Conservation (phyloP, 2,113 vertebrate species). For the Rhombomys opimus region DNA sequence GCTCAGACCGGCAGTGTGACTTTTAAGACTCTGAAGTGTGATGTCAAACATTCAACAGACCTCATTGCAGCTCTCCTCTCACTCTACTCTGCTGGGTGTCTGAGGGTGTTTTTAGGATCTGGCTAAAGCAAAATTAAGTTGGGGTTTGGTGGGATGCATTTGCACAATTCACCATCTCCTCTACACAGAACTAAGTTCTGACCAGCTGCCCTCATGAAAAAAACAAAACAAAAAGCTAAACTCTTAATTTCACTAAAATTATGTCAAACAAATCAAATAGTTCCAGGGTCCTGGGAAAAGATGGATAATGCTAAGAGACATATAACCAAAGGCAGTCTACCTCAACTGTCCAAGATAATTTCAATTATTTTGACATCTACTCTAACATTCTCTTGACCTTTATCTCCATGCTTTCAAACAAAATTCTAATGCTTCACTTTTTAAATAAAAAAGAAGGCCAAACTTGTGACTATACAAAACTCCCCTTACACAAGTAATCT, state of each 20-base stretch:
- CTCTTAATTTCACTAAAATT: constrained; percentile 46
- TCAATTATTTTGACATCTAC: constrained; percentile 2
- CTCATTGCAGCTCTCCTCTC: background rate
- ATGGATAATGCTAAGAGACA: background rate
- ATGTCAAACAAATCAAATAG: constrained; percentile 32
- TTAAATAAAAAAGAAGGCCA: background rate
- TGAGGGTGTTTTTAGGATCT: background rate
- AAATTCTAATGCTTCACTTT: constrained; percentile 23
- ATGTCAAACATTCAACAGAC: background rate
- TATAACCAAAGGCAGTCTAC: background rate
- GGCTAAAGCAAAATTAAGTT: background rate
- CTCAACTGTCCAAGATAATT: background rate
- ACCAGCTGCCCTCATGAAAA: background rate
- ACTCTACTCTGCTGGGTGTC: background rate
- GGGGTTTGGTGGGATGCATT: constrained; percentile 3
- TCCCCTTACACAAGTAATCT: constrained; percentile 1
- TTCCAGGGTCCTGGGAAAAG: background rate
- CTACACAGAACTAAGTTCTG: background rate
- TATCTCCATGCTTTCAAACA: constrained; percentile 43
- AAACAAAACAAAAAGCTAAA: background rate
- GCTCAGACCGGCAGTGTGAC: background rate
- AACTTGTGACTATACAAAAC: background rate
- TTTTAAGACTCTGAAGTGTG: background rate
- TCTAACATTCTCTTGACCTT: constrained; percentile 23
- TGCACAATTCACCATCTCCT: background rate